Conservation (phyloP, 2,113 vertebrate species). For the Corythornis madagascariensis region DNA sequence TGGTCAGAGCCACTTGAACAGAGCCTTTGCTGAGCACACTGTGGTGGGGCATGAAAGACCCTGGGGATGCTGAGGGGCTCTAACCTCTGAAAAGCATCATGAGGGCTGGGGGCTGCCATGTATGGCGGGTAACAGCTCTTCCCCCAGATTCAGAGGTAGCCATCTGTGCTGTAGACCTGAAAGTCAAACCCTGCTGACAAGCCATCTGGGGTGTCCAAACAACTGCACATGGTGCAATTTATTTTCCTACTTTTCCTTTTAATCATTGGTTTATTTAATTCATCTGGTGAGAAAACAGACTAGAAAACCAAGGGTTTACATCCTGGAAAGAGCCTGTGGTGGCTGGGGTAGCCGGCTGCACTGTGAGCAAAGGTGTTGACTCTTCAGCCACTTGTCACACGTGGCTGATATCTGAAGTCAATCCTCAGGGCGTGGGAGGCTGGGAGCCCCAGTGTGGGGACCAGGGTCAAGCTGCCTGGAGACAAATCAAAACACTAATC, state of each 20-base stretch:
- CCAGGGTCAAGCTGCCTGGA: background rate
- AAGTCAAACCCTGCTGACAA: constrained; percentile 59
- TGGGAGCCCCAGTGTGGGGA: background rate
- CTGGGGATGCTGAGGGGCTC: background rate
- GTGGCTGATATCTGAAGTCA: background rate
- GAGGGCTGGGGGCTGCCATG: background rate
- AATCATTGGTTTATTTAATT: constrained; percentile 63
- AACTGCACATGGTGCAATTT: constrained; percentile 55
- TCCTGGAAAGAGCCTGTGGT: background rate
- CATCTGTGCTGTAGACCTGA: constrained; percentile 63
- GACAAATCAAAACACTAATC: constrained; percentile 21
- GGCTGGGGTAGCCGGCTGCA: background rate
- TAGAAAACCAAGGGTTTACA: constrained; percentile 1
- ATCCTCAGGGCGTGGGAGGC: fast-evolving
- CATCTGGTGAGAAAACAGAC: constrained; percentile 31
- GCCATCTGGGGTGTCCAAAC: constrained; percentile 61
- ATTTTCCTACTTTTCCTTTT: constrained; percentile 63
- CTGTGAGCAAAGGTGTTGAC: background rate
- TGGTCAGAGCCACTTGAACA: fast-evolving
- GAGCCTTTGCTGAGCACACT: background rate
- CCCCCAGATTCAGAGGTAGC: background rate
- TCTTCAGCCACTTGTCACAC: background rate
- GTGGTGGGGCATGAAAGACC: fast-evolving
- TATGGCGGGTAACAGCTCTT: background rate
- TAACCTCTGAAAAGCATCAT: background rate